These are phyloP conservation scores for Ditylenchus dipsaci DNA, from an alignment of 1,140 invertebrate species.

Conservation along the genomic window DNA sequence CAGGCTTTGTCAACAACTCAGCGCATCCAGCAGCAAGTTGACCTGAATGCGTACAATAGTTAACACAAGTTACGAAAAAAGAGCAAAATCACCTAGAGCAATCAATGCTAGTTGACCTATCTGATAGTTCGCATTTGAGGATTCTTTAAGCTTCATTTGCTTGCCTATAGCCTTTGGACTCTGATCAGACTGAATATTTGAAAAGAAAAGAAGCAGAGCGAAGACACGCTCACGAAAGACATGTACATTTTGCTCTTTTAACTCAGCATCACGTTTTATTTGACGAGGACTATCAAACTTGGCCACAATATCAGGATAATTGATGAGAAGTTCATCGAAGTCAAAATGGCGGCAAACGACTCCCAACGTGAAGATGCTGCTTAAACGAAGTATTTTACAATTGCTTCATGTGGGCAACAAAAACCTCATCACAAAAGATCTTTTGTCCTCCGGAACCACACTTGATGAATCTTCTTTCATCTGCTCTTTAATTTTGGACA, in stretches of 20 bases:
- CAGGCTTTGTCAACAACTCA: slow-evolving; percentile 80
- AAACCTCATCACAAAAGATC: too few species aligned
- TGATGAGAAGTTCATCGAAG: slow-evolving; percentile 68
- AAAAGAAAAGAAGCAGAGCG: slow-evolving; percentile 20
- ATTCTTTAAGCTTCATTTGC: not conserved
- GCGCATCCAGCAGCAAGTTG: slow-evolving; percentile 89
- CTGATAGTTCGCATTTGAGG: slow-evolving; percentile 1
- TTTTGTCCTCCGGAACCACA: too few species aligned
- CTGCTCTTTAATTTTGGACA: too few species aligned
- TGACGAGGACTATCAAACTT: not conserved
- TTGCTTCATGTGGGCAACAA: too few species aligned
- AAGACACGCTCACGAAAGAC: slow-evolving; percentile 19
- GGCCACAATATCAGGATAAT: slow-evolving; percentile 43
- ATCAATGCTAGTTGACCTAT: slow-evolving; percentile 27
- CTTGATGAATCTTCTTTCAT: too few species aligned
- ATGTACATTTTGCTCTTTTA: slow-evolving; percentile 12
- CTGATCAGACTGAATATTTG: not conserved
- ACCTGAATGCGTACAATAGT: slow-evolving; percentile 22
- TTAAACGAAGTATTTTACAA: slow-evolving; percentile 36
- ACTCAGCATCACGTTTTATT: not conserved
- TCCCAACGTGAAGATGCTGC: slow-evolving; percentile 88
- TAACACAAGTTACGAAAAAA: not conserved
- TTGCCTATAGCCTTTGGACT: not conserved
- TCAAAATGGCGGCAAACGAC: slow-evolving; percentile 91
- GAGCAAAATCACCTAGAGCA: slow-evolving; percentile 16